phyloP scores from a whole-genome alignment of 2,797 vertebrate genomes.

The Hydrophis major region DNA sequence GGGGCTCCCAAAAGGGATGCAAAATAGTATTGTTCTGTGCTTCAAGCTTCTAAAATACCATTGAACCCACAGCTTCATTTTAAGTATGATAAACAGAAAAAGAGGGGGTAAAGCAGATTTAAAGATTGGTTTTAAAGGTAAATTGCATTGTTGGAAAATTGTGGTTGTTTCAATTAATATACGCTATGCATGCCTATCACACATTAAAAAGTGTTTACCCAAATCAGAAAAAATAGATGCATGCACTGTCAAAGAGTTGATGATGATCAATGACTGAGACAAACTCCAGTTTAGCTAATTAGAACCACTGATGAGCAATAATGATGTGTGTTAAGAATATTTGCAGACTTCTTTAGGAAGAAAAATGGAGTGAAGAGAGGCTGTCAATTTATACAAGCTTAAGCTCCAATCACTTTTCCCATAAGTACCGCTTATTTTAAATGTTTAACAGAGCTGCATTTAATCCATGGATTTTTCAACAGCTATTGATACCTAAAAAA shows the following conservation, averaged over 20 bases:
- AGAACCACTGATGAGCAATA: constrained; percentile 83
- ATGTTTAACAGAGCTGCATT: constrained; percentile 67
- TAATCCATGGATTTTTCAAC: constrained; percentile 65
- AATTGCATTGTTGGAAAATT: constrained; percentile 22
- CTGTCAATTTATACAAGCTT: constrained; percentile 76
- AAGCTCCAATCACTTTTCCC: constrained; percentile 75
- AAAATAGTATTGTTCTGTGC: constrained; percentile 11
- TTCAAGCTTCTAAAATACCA: constrained; percentile 10
- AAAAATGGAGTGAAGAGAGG: constrained; percentile 80
- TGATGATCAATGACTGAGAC: constrained; percentile 82
- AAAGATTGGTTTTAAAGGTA: constrained; percentile 18
- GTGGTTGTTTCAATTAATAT: constrained; percentile 46
- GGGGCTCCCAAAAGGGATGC: constrained; percentile 28
- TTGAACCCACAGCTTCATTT: not conserved
- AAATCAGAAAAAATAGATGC: constrained; percentile 55
- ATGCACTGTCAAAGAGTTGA: constrained; percentile 77
- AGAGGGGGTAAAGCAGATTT: not conserved
- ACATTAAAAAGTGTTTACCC: constrained; percentile 42
- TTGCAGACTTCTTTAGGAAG: constrained; percentile 81
- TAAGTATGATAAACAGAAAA: constrained; percentile 18
- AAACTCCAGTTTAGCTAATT: constrained; percentile 82
- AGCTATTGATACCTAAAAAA: constrained; percentile 51
- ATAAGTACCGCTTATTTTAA: constrained; percentile 69
- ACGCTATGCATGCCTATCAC: constrained; percentile 47
- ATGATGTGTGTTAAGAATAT: constrained; percentile 80